Conservation (phyloP, 1,140 invertebrate species). For the Bombus sylvicola region DNA sequence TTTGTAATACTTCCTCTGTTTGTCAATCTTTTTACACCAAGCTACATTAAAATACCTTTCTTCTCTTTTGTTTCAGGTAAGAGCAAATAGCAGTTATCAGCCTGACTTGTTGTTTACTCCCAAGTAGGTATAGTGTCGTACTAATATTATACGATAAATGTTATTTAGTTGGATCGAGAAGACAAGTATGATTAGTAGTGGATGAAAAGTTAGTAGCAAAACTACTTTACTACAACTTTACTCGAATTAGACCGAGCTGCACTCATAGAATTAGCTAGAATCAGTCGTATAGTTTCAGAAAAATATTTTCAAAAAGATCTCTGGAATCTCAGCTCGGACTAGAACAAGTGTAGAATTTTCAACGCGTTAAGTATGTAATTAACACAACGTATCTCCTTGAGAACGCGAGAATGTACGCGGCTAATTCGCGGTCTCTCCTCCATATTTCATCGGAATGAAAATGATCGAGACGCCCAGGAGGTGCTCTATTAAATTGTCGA, state of each 20-base stretch:
- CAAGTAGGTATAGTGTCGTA: not conserved
- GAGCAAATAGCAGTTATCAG: not conserved
- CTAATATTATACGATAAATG: not conserved
- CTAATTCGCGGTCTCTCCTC: not conserved
- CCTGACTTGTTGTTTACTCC: not conserved
- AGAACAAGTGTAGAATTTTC: too few species aligned
- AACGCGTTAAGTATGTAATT: not conserved
- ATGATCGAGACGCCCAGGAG: constrained; percentile 15
- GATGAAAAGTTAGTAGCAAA: not conserved
- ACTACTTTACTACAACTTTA: not conserved
- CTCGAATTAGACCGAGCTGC: too few species aligned
- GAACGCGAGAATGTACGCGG: not conserved
- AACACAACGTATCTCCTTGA: not conserved
- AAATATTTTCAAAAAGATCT: too few species aligned
- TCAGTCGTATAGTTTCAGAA: too few species aligned
- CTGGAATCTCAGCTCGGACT: too few species aligned
- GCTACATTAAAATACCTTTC: not conserved
- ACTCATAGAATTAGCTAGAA: too few species aligned
- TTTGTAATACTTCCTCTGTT: not conserved
- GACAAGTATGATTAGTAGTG: not conserved
- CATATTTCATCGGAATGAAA: constrained; percentile 14
- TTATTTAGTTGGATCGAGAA: not conserved
- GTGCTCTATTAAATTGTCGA: constrained; percentile 48
- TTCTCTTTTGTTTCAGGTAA: not conserved
- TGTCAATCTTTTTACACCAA: too few species aligned